A percentile compares a stretch with the other conserved stretches of the same genome.
These are phyloP conservation scores for Varanus salvator DNA, from an alignment of 2,113 vertebrate species.

Conservation along the genomic window DNA sequence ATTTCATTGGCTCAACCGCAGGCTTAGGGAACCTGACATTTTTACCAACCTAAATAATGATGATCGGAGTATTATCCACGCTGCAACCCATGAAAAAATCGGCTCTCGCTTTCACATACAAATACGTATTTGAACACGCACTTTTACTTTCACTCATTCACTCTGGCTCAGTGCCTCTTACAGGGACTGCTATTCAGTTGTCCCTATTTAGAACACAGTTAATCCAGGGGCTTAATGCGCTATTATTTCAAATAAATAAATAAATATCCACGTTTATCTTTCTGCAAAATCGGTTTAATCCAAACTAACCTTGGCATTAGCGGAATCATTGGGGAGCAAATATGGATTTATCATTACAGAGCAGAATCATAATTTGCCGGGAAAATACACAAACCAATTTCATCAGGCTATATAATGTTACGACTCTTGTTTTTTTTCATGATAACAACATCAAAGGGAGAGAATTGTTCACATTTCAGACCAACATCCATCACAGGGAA, in stretches of 20 bases:
- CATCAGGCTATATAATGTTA: constrained; percentile 50
- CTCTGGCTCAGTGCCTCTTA: constrained; percentile 23
- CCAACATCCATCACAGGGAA: neutral
- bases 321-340: constrained; percentile 26
- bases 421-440: constrained; percentile 21
- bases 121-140: neutral
- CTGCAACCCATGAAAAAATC: neutral
- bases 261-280: constrained; percentile 17
- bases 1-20: neutral
- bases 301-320: constrained; percentile 37
- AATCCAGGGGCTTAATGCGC: constrained; percentile 47
- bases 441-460: neutral
- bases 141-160: constrained; percentile 34
- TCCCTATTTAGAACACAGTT: constrained; percentile 52
- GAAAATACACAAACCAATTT: neutral
- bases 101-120: neutral
- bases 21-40: neutral
- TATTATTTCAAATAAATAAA: constrained; percentile 45
- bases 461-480: neutral
- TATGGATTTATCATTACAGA: constrained; percentile 10
- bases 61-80: neutral
- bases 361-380: constrained; percentile 40
- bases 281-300: constrained; percentile 46
- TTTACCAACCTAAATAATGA: neutral
- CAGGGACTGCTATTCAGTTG: constrained; percentile 42